Evolutionary conservation across 1,140 invertebrate species (phyloP), one percentile per base, ranked within the genome.

Genomic region (Bradynema listronoti): DNA sequence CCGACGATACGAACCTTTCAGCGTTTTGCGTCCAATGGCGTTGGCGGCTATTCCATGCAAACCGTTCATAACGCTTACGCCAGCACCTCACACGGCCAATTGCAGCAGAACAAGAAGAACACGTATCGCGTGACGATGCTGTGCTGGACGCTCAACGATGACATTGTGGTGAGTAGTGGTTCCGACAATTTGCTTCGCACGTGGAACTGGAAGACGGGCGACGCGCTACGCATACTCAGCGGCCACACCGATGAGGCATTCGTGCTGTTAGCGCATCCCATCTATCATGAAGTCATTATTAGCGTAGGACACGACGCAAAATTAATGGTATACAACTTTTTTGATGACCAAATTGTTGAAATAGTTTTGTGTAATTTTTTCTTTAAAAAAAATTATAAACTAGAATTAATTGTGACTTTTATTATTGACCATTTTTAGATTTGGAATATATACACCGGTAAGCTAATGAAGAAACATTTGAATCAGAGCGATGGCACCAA

Each of bases 61-160:
- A n/a, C n/a, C n/a, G n/a, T n/a, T n/a, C n/a, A n/a, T n/a, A n/a
- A n/a, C n/a, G n/a, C n/a, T n/a, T n/a, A n/a, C n/a, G n/a, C n/a
- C n/a, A n/a, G n/a, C n/a, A n/a, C n/a, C n/a, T n/a, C n/a, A n/a
- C n/a, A n/a, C n/a, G n/a, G n/a, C n/a, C n/a, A n/a, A n/a, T n/a
- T n/a, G n/a, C n/a, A n/a, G n/a, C n/a, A n/a, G n/a, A n/a, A n/a
- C n/a, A n/a, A n/a, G n/a, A n/a, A n/a, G n/a, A n/a, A n/a, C n/a
- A n/a, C n/a, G n/a, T n/a, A 86, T 14, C 86, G 87, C 80, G 91
- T 97, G 0, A 92, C 89, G 0, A 97, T 97, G 91, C 90, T 97
- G 2, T 86, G 85, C 32, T 98, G 93, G 93, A 89, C 88, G 80
- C 81, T 83, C 42, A 88, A 89, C 54, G 92, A 97, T 78, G 81